These are phyloP conservation scores for Campopleginae sp. DNA, from an alignment of 2,888 invertebrate genomes.

Conservation along the genomic window DNA sequence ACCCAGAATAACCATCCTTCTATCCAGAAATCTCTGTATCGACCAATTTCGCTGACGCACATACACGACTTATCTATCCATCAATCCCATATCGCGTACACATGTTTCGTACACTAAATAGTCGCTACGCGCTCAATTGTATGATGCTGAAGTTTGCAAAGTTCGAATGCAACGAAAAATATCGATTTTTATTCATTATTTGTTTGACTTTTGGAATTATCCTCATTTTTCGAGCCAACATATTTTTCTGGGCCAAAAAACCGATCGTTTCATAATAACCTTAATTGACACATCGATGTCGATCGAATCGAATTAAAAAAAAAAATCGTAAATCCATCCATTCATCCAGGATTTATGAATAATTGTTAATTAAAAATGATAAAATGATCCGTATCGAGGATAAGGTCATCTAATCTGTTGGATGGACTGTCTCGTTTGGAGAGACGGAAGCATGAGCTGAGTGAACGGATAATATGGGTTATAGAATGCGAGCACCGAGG, in stretches of 20 bases:
- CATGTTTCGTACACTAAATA: conserved; percentile 1
- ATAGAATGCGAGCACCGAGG: conserved; percentile 50
- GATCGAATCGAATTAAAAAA: neutral
- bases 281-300: no score
- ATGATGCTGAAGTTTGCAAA: no score
- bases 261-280: no score
- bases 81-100: neutral
- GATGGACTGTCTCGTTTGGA: conserved; percentile 15
- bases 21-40: conserved; percentile 22
- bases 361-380: neutral
- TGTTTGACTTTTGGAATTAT: no score
- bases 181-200: no score
- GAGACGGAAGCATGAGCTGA: neutral
- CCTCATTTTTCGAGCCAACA: no score
- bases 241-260: no score
- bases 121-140: no score
- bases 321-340: neutral
- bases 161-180: no score
- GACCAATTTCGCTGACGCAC: conserved; percentile 7
- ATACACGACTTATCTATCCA: conserved; percentile 10
- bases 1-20: neutral
- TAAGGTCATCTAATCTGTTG: conserved; percentile 34
- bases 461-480: conserved; percentile 57
- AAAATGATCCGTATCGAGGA: neutral
- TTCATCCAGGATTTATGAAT: neutral